phyloP scores from a whole-genome alignment of 2,113 vertebrate genomes.

The Octodon degus region DNA sequence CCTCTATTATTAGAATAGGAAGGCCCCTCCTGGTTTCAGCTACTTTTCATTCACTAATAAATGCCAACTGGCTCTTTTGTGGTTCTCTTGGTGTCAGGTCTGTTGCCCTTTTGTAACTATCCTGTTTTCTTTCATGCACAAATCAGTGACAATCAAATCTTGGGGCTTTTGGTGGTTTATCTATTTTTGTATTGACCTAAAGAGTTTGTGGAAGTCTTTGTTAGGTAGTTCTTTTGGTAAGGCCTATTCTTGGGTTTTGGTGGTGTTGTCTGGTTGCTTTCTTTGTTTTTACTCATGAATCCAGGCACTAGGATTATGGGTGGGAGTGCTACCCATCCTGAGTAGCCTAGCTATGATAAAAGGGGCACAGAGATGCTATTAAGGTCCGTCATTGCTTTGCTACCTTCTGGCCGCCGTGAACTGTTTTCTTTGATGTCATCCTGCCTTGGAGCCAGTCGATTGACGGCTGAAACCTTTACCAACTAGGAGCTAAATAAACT shows the following conservation, averaged over 20 bases:
- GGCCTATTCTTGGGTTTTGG: neutral
- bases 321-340: neutral
- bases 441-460: neutral
- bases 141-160: neutral
- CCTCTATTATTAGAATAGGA: neutral
- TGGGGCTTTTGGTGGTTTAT: neutral
- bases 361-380: neutral
- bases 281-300: conserved; percentile 24
- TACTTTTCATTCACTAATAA: neutral
- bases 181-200: conserved; percentile 3
- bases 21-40: neutral
- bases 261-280: neutral
- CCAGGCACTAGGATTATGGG: neutral
- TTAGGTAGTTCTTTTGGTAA: neutral
- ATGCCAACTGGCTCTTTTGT: neutral
- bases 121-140: neutral
- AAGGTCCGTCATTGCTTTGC: neutral
- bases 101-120: neutral
- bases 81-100: neutral
- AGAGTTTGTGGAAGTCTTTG: neutral
- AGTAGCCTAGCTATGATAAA: neutral
- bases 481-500: neutral
- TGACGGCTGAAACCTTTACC: neutral
- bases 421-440: neutral
- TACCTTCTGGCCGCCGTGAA: neutral